Evolutionary conservation across 2,888 invertebrate genomes (phyloP), one percentile per base, ranked within the genome.

Genomic region (Drosophila borealis): DNA sequence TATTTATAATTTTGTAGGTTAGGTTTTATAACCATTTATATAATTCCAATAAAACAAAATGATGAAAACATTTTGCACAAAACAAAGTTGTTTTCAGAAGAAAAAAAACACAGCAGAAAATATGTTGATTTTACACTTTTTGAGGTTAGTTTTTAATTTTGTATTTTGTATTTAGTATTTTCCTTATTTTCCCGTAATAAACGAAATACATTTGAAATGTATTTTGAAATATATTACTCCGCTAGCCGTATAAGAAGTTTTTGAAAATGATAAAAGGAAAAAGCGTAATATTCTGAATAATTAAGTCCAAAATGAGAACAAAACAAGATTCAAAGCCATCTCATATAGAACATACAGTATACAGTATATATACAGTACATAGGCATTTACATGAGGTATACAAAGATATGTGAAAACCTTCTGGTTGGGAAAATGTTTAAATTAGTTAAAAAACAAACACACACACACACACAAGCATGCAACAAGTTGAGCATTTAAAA

Each of bases 401-500:
- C 51, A 74, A 49, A 69, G 61, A 65, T 50, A 78, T 66, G 61
- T 60, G 33, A 70, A 49, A 36, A 55, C 19, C 29, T 67, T 56
- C 71, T 51, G 66, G 54, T 37, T 57, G 17, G 17, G 17, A 25
- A 63, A 44, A 33, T 42, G 57, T 64, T 65, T 25, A 68, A 75
- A 70, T 42, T 70, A 73, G 80, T 61, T 78, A 74, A 57, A 73
- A 34, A 37, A 39, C 25, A 37, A 37, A 50, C 25, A 50, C n/a
- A 50, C n/a, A 21, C n/a, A 42, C 29, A 66, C 21, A 59, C 11
- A 53, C 4, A 84, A 75, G 78, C 78, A 84, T 81, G 75, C 75
- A 79, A 78, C 67, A 78, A 78, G 77, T 81, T 86, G 78, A 87
- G 82, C 85, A 85, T 85, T 83, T 83, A 76, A 89, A 84, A 75